These are phyloP conservation scores for Sanderia malayensis DNA, from an alignment of 30 jellyfish, hydroid and myxozoan genomes.

Conservation along the genomic window DNA sequence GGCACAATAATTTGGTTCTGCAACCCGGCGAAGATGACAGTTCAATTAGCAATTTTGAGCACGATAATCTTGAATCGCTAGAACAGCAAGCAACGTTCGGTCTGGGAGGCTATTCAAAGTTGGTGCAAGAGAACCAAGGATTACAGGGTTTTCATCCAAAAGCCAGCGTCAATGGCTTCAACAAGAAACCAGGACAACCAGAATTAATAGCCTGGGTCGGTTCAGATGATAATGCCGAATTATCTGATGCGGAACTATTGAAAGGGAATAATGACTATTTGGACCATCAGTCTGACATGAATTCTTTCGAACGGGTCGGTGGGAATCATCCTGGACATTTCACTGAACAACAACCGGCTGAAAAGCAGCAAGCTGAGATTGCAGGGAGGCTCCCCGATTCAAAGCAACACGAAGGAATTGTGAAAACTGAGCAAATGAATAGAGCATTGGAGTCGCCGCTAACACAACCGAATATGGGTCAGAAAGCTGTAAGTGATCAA, in stretches of 20 bases:
- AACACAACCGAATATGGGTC: not conserved
- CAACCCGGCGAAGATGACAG: slow-evolving; percentile 56
- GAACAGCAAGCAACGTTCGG: slow-evolving; percentile 45
- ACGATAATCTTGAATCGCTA: slow-evolving; percentile 32
- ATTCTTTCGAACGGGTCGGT: slow-evolving; percentile 22
- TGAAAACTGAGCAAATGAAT: not conserved
- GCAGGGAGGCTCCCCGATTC: no score
- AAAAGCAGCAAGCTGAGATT: no score
- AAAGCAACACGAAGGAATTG: no score
- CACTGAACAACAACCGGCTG: no score
- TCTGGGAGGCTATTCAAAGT: slow-evolving; percentile 15
- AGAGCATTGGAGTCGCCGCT: not conserved
- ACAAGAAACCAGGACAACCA: slow-evolving; percentile 35
- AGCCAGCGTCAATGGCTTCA: slow-evolving; percentile 5
- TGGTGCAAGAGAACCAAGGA: slow-evolving; percentile 34
- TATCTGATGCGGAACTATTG: slow-evolving; percentile 40
- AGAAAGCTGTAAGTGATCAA: not conserved
- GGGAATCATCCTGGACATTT: not conserved
- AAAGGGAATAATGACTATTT: slow-evolving; percentile 25
- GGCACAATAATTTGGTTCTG: slow-evolving; percentile 29
- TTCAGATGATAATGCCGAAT: slow-evolving; percentile 43
- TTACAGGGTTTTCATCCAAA: slow-evolving; percentile 34
- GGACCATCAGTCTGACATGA: slow-evolving; percentile 53
- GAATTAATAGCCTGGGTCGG: slow-evolving; percentile 64
- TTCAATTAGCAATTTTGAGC: slow-evolving; percentile 24